phyloP scores from a whole-genome alignment of 2,797 vertebrate genomes.

The Pseudochirops cupreus region DNA sequence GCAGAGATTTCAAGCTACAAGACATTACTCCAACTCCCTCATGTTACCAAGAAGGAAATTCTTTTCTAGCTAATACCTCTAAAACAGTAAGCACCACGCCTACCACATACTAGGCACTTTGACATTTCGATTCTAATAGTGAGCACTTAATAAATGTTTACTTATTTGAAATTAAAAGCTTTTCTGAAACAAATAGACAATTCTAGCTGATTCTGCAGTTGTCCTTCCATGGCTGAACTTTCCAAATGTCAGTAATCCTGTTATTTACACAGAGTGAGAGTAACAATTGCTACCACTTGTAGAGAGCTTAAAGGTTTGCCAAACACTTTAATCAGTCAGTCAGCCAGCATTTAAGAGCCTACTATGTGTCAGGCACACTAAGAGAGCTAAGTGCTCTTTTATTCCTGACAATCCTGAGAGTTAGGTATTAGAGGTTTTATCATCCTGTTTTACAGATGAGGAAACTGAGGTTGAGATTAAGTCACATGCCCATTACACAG shows the following conservation, averaged over 20 bases:
- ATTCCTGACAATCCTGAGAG: not conserved
- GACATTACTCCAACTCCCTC: not conserved
- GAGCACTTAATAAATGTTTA: not conserved
- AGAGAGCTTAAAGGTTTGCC: not conserved
- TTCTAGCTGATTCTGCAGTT: not conserved
- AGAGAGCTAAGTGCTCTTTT: not conserved
- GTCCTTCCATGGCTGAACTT: not conserved
- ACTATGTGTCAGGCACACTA: not conserved
- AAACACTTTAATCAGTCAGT: not conserved
- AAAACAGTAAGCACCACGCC: not conserved
- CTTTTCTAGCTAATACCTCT: not conserved
- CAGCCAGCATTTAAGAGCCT: not conserved
- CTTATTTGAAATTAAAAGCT: not conserved
- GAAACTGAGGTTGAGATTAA: not conserved
- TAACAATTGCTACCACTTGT: not conserved
- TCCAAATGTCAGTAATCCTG: not conserved
- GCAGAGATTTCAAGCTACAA: not conserved
- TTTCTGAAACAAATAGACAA: not conserved
- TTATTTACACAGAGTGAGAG: not conserved
- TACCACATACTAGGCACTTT: not conserved
- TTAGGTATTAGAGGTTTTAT: not conserved
- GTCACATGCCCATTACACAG: not conserved
- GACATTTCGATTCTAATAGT: not conserved
- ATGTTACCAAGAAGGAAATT: not conserved
- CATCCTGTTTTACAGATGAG: not conserved